Evolutionary conservation across 2,797 vertebrate genomes (phyloP), one percentile per base, ranked within the genome.

Genomic region (Lepus oiostolus): DNA sequence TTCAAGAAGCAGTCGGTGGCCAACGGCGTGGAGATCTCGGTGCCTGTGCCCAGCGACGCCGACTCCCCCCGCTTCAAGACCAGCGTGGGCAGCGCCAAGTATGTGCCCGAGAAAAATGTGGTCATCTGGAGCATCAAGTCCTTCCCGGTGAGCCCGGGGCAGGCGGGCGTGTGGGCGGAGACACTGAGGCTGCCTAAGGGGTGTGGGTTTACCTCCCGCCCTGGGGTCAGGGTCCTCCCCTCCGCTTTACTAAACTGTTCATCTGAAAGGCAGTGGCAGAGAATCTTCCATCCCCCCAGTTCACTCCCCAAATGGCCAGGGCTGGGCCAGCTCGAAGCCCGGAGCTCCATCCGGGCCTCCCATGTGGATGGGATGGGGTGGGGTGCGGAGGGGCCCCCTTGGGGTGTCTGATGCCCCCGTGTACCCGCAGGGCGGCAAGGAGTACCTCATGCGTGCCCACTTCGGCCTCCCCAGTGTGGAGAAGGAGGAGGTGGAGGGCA

Each of bases 1-100:
- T 99, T 99, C 98, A 99, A 99, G 98, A 99, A 99, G 97, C 99
- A 99, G 92, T 99, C 99, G 0, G 99, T 99, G 94, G 99, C 99
- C 95, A 99, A 99, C 26, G 99, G 99, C 0, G 99, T 99, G 97
- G 99, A 99, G 97, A 99, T 99, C 50, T 96, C 98, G 0, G 98
- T 99, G 62, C 99, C 99, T 0, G 99, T 99, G 22, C 99, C 99
- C 58, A 99, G 99, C 24, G 99, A 99, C 1, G 99, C 99, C 0
- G 99, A 99, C 96, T 99, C 99, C 0, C 99, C 99, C 1, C 99
- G 99, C 84, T 99, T 99, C 97, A 99, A 99, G 98, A 99, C 99
- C 96, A 99, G 99, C 75, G 99, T 99, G 8, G 99, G 99, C 24
- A 97, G 98, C 0, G 99, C 99, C 68, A 99, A 99, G 97, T 99